A percentile compares a stretch with the other conserved stretches of the same genome.
These are phyloP conservation scores for Malacoctenus gilli DNA, from an alignment of 2,797 vertebrate species.

Conservation along the genomic window DNA sequence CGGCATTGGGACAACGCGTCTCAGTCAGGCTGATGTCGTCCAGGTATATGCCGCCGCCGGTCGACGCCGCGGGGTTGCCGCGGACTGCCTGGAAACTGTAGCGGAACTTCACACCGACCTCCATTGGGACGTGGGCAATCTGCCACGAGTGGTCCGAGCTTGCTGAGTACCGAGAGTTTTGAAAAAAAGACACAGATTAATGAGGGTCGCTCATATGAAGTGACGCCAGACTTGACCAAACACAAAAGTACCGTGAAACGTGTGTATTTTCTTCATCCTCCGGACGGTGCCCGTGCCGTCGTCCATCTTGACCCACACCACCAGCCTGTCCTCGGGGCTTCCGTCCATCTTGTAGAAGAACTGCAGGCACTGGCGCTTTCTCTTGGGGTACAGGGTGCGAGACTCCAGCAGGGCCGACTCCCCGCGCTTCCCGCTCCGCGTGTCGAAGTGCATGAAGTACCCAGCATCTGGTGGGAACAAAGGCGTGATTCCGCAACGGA, in stretches of 20 bases:
- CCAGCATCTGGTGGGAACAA: conserved; percentile 80
- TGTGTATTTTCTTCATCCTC: conserved; percentile 84
- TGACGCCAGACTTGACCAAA: no score
- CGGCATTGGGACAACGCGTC: conserved; percentile 83
- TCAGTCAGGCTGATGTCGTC: conserved; percentile 89
- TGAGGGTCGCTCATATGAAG: no score
- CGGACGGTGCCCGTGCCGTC: conserved; percentile 85
- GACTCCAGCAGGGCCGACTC: conserved; percentile 88
- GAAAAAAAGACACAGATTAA: not conserved
- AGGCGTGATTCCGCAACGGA: not conserved
- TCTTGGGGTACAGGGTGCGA: conserved; percentile 88
- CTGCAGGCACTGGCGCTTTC: conserved; percentile 89
- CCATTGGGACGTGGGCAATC: conserved; percentile 86
- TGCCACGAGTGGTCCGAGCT: conserved; percentile 83
- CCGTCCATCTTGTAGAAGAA: conserved; percentile 93
- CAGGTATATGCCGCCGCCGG: conserved; percentile 82
- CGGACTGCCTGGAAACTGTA: conserved; percentile 88
- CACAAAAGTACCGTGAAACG: conserved; percentile 84
- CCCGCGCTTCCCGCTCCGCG: conserved; percentile 62
- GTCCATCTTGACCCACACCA: conserved; percentile 87
- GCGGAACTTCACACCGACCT: conserved; percentile 86
- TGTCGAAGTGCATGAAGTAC: conserved; percentile 87
- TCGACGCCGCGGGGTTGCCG: conserved; percentile 72
- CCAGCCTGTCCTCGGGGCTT: conserved; percentile 80
- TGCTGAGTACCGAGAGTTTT: conserved; percentile 40